phyloP scores from a whole-genome alignment of 2,113 vertebrate species.

The Coracopsis vasa region DNA sequence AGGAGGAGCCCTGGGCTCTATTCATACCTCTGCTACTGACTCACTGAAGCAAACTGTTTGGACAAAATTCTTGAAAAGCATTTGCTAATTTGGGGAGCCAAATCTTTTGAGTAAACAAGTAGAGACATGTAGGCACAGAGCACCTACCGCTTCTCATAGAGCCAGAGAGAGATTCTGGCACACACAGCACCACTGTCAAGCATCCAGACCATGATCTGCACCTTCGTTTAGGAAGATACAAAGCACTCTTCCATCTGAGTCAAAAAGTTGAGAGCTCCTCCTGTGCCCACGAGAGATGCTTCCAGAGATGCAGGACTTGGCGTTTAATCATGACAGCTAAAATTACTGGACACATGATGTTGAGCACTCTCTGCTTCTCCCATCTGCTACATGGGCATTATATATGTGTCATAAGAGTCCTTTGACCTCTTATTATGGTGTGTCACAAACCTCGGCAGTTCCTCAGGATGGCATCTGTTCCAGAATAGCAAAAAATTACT shows the following conservation, averaged over 20 bases:
- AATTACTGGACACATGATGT: background rate
- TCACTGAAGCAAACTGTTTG: slow-evolving; percentile 6
- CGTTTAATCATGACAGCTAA: background rate
- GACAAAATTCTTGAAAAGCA: slow-evolving; percentile 61
- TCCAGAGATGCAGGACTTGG: background rate
- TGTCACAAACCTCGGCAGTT: background rate
- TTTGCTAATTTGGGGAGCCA: background rate
- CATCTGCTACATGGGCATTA: background rate
- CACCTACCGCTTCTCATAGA: background rate
- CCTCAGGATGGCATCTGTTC: background rate
- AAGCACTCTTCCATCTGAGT: background rate
- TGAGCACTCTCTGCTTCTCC: background rate
- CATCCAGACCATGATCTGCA: background rate
- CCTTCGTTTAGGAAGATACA: background rate
- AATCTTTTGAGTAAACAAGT: background rate
- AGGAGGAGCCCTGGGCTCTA: slow-evolving; percentile 41
- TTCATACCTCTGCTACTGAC: slow-evolving; percentile 43
- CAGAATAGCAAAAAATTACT: background rate
- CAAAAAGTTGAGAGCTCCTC: background rate
- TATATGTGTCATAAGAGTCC: background rate
- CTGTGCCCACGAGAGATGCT: background rate
- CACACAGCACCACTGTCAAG: background rate
- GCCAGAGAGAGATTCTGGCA: background rate
- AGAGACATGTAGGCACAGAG: background rate
- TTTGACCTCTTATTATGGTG: rapidly evolving